Evolutionary conservation across 2,888 invertebrate species (phyloP), one percentile per base, ranked within the genome.

Genomic region (Empis livida): DNA sequence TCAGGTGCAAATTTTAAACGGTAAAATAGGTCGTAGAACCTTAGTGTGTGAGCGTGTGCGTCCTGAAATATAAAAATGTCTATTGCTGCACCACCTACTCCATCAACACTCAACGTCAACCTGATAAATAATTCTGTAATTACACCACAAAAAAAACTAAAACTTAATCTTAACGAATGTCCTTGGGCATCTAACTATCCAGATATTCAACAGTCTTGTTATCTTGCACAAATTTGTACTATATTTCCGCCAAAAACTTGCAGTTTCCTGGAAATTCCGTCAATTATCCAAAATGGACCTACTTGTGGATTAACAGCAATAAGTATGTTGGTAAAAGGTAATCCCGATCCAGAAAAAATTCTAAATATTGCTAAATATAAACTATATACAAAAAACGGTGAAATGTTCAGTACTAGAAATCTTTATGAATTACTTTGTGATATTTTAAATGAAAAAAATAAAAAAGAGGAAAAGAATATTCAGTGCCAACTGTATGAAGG

Each of bases 251-350:
- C 82, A 3, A 70, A 68, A 54, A 61, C 59, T 45, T 76, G 71
- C 49, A 67, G 66, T 48, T 74, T 73, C 50, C 71, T 62, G 49
- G 61, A 57, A 43, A 59, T 69, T 13, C 16, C 50, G 20, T 59
- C 63, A 10, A 56, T 65, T 14, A 48, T 67, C 1, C 70, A 70
- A 55, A 53, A 59, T n/a, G 69, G 83, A 1, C 83, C 83, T 5
- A 91, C 90, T 56, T 93, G 93, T 71, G 93, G 93, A 10, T 65
- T 92, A 48, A 86, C 87, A n/a, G 90, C 91, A 3, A 65, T 92
- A 30, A 82, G 84, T 37, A 91, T 92, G 85, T 73, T 84, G 43
- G 71, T 82, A 1, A 74, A 78, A 51, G 76, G 75, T 43, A 70
- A 71, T 47, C 72, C 76, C 6, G 65, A 76, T n/a, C 70, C 74